Conservation (phyloP, 2,797 vertebrate species). For the Anisognathus igniventris region DNA sequence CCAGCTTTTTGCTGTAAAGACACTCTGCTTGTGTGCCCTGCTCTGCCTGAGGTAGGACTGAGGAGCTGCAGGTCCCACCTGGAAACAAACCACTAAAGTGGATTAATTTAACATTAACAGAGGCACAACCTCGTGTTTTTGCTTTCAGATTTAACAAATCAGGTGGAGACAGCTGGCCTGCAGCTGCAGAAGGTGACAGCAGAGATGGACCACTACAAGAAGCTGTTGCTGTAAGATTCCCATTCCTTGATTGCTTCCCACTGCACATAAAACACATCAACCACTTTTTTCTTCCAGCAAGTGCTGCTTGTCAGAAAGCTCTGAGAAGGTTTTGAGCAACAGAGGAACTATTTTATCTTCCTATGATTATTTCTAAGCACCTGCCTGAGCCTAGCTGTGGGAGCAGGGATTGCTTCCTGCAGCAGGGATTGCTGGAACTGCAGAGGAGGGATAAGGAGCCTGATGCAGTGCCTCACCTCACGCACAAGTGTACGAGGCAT, state of each 20-base stretch:
- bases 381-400: not conserved
- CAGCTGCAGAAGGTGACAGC: conserved; percentile 70
- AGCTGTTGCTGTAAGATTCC: conserved; percentile 72
- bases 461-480: fast-evolving
- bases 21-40: fast-evolving
- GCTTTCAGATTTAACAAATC: conserved; percentile 61
- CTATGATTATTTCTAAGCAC: fast-evolving
- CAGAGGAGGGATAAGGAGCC: not conserved
- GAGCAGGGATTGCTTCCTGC: not conserved
- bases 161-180: conserved; percentile 62
- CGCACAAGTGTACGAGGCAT: not conserved
- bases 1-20: not conserved
- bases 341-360: not conserved
- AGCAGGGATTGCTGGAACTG: not conserved
- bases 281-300: fast-evolving
- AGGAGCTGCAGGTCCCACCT: not conserved
- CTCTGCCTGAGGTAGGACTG: not conserved
- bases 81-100: not conserved
- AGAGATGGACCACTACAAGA: conserved; percentile 70
- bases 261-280: not conserved
- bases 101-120: not conserved
- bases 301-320: fast-evolving
- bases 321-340: not conserved
- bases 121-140: not conserved
- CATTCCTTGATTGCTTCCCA: not conserved